Evolutionary conservation across 2,888 invertebrate species (phyloP).

Genomic region (Rotaria magnacalcarata): DNA sequence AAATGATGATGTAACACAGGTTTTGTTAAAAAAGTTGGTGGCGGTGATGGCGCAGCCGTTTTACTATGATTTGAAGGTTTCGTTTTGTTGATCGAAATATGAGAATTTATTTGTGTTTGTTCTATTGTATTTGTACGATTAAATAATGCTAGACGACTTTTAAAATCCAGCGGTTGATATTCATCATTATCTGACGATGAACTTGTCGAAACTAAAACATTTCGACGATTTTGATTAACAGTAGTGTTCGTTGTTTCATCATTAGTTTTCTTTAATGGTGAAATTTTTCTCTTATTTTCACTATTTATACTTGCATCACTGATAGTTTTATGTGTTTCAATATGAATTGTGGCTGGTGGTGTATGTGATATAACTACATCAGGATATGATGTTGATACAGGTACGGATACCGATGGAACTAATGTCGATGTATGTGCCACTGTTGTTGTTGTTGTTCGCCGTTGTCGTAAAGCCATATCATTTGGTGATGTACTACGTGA

Average conservation of each 20-base stretch:
- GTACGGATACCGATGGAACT: not conserved
- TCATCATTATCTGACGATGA: not conserved
- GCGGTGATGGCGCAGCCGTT: not conserved
- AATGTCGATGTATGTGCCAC: not conserved
- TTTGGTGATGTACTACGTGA: constrained; percentile 16
- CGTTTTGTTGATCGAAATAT: not conserved
- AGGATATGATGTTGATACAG: not conserved
- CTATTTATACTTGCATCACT: not conserved
- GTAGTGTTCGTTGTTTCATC: not conserved
- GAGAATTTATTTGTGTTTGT: not conserved
- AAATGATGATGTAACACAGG: not conserved
- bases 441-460: not conserved
- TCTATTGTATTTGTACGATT: not conserved
- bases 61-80: not conserved
- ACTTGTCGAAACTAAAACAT: not conserved
- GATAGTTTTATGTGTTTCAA: not conserved
- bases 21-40: not conserved
- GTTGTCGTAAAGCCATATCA: constrained; percentile 13
- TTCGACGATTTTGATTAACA: not conserved
- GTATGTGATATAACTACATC: constrained; percentile 28
- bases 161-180: constrained; percentile 21
- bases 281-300: not conserved
- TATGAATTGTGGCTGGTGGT: not conserved
- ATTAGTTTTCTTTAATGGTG: not conserved
- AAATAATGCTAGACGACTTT: constrained; percentile 23